Conservation (phyloP, 64 coral and sea anemone genomes). For the Actinia equina region DNA sequence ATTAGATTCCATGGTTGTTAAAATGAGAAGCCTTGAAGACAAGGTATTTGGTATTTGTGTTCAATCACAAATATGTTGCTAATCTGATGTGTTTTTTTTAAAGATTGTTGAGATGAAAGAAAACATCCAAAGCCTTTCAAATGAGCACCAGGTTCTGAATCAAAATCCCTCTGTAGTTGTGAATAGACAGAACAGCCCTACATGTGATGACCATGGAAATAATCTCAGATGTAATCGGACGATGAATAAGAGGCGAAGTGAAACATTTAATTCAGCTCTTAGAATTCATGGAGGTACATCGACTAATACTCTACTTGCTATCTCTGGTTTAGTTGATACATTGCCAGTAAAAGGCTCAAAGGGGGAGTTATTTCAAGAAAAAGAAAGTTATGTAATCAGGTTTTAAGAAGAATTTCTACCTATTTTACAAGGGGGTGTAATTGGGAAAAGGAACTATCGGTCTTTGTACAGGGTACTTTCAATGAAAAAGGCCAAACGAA, state of each 20-base stretch:
- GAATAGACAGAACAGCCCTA: conserved; percentile 40
- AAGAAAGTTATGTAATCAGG: conserved; percentile 35
- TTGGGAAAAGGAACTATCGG: conserved; percentile 37
- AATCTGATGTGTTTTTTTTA: conserved; percentile 30
- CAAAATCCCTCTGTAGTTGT: conserved; percentile 36
- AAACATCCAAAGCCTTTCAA: conserved; percentile 34
- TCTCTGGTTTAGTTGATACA: conserved; percentile 41
- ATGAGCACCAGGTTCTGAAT: conserved; percentile 16
- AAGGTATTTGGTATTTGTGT: conserved; percentile 27
- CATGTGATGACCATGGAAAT: conserved; percentile 38
- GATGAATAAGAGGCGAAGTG: conserved; percentile 34
- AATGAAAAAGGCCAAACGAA: conserved; percentile 12
- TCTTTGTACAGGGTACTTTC: conserved; percentile 37
- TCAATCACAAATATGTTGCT: conserved; percentile 25
- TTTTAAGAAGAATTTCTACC: conserved; percentile 38
- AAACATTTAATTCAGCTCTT: conserved; percentile 36
- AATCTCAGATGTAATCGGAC: conserved; percentile 32
- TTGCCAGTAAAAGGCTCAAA: conserved; percentile 22
- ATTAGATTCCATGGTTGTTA: conserved; percentile 25
- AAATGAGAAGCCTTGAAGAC: conserved; percentile 41
- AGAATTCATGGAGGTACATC: conserved; percentile 31
- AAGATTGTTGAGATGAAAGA: conserved; percentile 38
- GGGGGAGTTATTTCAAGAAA: conserved; percentile 28
- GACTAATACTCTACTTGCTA: conserved; percentile 27
- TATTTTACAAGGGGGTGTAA: conserved; percentile 30